Conservation (phyloP, 92 coral and sea anemone genomes). For the Pocillopora meandrina region DNA sequence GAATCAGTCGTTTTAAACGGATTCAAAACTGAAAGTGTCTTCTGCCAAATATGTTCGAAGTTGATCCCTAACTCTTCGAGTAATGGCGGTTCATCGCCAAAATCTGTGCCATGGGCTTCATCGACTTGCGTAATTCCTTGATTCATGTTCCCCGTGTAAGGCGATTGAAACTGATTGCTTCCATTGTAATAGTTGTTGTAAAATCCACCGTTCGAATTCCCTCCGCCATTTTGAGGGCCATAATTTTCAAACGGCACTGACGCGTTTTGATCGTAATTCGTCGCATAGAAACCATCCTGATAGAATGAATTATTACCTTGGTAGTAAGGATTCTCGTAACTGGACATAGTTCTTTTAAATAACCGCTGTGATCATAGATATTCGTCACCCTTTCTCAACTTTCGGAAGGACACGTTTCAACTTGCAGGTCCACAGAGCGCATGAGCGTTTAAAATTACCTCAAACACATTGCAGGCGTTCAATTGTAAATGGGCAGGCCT, state of each 20-base stretch:
- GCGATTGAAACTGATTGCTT: slow-evolving; percentile 61
- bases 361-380: not conserved
- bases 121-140: slow-evolving; percentile 72
- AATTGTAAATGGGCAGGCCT: no score
- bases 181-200: slow-evolving; percentile 67
- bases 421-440: not conserved
- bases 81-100: slow-evolving; percentile 94
- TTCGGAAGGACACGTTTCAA: slow-evolving; percentile 20
- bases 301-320: slow-evolving; percentile 74
- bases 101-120: slow-evolving; percentile 84
- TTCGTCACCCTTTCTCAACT: not conserved
- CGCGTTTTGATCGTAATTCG: slow-evolving; percentile 71
- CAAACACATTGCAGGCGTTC: slow-evolving; percentile 15
- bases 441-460: not conserved
- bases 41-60: slow-evolving; percentile 94
- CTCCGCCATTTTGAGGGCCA: slow-evolving; percentile 38
- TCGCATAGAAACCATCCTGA: slow-evolving; percentile 84
- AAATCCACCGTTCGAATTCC: slow-evolving; percentile 18
- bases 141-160: slow-evolving; percentile 63
- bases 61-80: slow-evolving; percentile 97
- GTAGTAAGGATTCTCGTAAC: slow-evolving; percentile 59
- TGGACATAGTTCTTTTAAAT: slow-evolving; percentile 49
- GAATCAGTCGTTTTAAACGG: slow-evolving; percentile 87
- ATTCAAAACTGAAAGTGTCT: slow-evolving; percentile 94
- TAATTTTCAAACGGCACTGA: slow-evolving; percentile 27